A percentile compares a stretch with the other conserved stretches of the same genome.
These are phyloP conservation scores for Acronicta aceris DNA, from an alignment of 2,888 invertebrate genomes.

Conservation along the genomic window DNA sequence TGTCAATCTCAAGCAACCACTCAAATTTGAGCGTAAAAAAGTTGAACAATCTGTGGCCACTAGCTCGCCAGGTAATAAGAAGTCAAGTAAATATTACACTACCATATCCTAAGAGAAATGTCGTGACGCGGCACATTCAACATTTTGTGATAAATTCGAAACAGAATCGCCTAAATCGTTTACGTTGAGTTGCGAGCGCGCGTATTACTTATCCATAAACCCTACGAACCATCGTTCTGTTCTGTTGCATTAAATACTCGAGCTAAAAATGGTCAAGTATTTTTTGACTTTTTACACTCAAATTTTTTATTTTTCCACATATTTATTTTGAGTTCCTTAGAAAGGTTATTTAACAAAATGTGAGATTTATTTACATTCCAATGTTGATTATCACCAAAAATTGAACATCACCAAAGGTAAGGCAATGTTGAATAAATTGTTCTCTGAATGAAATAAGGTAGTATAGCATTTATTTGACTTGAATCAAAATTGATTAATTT, in stretches of 20 bases:
- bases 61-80: constrained; percentile 90
- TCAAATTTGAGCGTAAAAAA: constrained; percentile 91
- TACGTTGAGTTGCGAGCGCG: constrained; percentile 64
- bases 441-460: constrained; percentile 84
- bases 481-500: constrained; percentile 64
- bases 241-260: constrained; percentile 84
- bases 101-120: constrained; percentile 85
- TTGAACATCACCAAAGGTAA: constrained; percentile 86
- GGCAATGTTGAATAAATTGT: constrained; percentile 79
- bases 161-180: constrained; percentile 57
- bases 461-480: constrained; percentile 90
- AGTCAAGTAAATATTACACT: constrained; percentile 90
- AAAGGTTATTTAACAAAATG: constrained; percentile 74
- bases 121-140: constrained; percentile 68
- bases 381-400: constrained; percentile 82
- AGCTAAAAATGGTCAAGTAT: constrained; percentile 90
- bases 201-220: constrained; percentile 66
- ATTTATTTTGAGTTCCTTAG: constrained; percentile 79
- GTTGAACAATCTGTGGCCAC: constrained; percentile 90
- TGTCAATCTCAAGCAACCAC: constrained; percentile 94
- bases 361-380: constrained; percentile 85
- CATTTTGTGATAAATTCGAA: constrained; percentile 66
- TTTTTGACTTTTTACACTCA: constrained; percentile 90
- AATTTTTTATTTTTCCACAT: constrained; percentile 79
- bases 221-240: constrained; percentile 79